Evolutionary conservation across 2,113 vertebrate species (phyloP).

Genomic region (Mastomys coucha): DNA sequence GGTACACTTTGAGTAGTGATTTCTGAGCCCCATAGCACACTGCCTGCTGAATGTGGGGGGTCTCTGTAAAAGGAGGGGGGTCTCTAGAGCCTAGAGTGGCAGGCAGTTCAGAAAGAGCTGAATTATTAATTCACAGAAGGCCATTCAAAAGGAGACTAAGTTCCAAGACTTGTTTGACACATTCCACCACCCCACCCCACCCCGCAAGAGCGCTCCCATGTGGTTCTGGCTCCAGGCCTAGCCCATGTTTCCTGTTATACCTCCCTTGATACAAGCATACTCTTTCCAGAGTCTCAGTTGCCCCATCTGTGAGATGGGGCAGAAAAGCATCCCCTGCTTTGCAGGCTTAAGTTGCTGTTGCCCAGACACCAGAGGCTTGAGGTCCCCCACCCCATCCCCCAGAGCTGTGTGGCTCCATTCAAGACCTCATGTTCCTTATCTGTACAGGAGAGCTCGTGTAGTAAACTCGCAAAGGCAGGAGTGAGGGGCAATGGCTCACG

Average conservation of each 20-base stretch:
- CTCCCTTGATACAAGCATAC: background rate
- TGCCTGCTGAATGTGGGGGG: background rate
- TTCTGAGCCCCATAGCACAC: background rate
- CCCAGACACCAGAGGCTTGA: background rate
- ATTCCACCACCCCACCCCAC: rapidly evolving
- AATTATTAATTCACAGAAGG: background rate
- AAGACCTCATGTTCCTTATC: background rate
- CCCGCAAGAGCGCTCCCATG: no score
- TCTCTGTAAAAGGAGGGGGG: background rate
- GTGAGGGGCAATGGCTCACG: background rate
- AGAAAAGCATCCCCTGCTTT: background rate
- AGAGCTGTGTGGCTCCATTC: background rate
- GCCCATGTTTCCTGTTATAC: background rate
- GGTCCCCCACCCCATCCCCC: no score
- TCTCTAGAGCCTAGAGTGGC: background rate
- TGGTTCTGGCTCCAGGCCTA: background rate
- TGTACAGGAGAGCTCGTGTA: background rate
- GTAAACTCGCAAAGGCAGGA: background rate
- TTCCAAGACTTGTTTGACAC: background rate
- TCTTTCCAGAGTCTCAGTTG: background rate
- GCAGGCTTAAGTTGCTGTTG: background rate
- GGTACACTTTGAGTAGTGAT: background rate
- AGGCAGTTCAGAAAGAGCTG: background rate
- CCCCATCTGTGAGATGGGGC: background rate
- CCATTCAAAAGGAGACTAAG: background rate